Conservation (phyloP, 2,797 vertebrate genomes). For the Enteromius unitaeniatus region DNA sequence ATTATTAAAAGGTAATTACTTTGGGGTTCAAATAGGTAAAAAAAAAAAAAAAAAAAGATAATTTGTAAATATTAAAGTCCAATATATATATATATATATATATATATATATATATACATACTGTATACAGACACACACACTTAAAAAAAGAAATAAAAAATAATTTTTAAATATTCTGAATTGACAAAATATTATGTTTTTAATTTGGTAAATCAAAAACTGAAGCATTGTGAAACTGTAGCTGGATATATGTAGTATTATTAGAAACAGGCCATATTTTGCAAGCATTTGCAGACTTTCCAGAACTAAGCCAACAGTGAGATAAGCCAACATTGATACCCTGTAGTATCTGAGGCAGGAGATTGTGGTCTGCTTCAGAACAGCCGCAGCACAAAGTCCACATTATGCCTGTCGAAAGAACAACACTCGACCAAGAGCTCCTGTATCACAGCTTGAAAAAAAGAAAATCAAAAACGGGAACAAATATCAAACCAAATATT, state of each 20-base stretch:
- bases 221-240: neutral
- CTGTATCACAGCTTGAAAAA: conserved; percentile 50
- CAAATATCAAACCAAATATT: conserved; percentile 42
- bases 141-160: no score
- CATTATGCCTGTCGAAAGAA: conserved; percentile 60
- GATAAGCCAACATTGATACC: conserved; percentile 59
- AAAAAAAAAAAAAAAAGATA: no score
- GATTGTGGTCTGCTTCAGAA: conserved; percentile 48
- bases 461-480: neutral
- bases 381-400: conserved; percentile 57
- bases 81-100: no score
- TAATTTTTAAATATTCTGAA: no score
- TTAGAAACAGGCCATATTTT: conserved; percentile 53
- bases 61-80: no score
- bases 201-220: neutral
- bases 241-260: neutral
- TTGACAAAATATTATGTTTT: no score
- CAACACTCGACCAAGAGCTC: conserved; percentile 52
- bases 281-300: conserved; percentile 63
- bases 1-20: neutral
- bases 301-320: conserved; percentile 51
- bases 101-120: no score
- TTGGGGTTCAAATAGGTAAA: neutral
- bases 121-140: no score
- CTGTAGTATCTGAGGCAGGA: conserved; percentile 59